Percentiles rank a stretch among this genome's conserved stretches.
phyloP scores from a whole-genome alignment of 35 echinoderm and acorn worm genomes.

The Ophioderma brevispina region DNA sequence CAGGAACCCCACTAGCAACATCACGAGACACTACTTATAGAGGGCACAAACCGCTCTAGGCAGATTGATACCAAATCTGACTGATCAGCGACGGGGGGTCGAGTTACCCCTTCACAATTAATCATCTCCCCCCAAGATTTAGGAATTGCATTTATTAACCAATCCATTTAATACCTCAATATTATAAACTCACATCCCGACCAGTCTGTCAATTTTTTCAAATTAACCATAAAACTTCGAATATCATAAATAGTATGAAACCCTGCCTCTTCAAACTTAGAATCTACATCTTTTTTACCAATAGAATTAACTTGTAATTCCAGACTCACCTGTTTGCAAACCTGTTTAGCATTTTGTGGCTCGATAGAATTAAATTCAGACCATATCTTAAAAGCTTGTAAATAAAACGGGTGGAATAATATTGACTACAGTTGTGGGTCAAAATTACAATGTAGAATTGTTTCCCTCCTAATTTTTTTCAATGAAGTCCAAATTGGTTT shows the following conservation, averaged over 20 bases:
- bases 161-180: neutral
- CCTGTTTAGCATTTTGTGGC: neutral
- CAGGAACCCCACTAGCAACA: neutral
- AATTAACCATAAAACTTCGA: neutral
- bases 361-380: neutral
- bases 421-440: neutral
- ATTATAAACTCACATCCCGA: neutral
- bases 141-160: neutral
- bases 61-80: neutral
- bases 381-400: neutral
- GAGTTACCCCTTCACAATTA: neutral
- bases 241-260: neutral
- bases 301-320: neutral
- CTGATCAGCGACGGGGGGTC: neutral
- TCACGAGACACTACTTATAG: neutral
- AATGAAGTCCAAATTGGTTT: neutral
- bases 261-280: neutral
- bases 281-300: neutral
- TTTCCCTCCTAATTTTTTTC: neutral
- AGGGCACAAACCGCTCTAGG: neutral
- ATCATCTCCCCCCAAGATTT: neutral
- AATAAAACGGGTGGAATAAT: neutral
- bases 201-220: neutral
- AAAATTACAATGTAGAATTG: neutral
- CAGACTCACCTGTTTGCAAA: neutral